Evolutionary conservation across 2,888 invertebrate species (phyloP).

Genomic region (Tricholauxania praeusta): DNA sequence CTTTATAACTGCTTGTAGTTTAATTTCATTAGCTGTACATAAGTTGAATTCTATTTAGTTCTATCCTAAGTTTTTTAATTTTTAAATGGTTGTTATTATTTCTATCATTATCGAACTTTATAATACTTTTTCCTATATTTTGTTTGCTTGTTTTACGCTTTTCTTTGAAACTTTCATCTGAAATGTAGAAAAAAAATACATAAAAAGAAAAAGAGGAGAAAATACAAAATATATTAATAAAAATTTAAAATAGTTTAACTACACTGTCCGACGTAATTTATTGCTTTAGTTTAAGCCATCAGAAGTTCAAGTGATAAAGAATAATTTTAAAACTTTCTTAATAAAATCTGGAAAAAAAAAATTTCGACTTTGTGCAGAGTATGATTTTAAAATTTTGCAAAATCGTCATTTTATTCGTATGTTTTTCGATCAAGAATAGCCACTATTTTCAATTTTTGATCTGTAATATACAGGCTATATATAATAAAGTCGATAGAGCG

Average conservation of each 20-base stretch:
- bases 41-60: constrained; percentile 63
- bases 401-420: no score
- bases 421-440: no score
- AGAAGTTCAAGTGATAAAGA: no score
- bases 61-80: constrained; percentile 62
- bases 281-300: not conserved
- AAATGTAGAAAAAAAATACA: constrained; percentile 56
- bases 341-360: constrained; percentile 40
- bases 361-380: constrained; percentile 28
- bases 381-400: no score
- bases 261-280: no score
- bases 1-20: not conserved
- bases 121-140: constrained; percentile 25
- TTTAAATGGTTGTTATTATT: constrained; percentile 50
- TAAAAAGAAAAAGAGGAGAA: constrained; percentile 38
- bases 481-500: no score
- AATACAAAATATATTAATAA: no score
- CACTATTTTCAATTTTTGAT: no score
- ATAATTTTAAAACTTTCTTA: no score
- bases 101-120: constrained; percentile 16
- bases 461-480: no score
- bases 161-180: constrained; percentile 62
- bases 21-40: constrained; percentile 59
- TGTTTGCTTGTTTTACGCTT: constrained; percentile 55
- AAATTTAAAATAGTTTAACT: no score